Evolutionary conservation across 1,140 invertebrate genomes (phyloP).

Genomic region (Scylla paramamosain): DNA sequence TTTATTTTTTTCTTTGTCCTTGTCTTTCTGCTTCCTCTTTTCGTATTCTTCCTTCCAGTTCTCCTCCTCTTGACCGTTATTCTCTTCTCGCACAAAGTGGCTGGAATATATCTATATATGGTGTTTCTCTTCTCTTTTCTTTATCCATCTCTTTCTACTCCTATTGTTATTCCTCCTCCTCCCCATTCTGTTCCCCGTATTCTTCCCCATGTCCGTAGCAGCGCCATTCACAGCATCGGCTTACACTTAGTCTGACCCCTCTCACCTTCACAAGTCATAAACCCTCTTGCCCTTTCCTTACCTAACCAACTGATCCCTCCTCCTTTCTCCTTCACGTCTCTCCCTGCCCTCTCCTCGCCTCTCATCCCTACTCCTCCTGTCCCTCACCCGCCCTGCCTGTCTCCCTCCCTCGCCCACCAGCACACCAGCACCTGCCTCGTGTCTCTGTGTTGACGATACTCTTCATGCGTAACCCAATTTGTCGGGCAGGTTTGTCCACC

Average conservation of each 20-base stretch:
- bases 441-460: conserved; percentile 33
- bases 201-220: not conserved
- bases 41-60: too few relatives aligned
- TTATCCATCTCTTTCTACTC: too few relatives aligned
- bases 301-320: not conserved
- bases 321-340: conserved; percentile 4
- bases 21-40: too few relatives aligned
- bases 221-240: not conserved
- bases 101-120: too few relatives aligned
- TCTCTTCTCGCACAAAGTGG: too few relatives aligned
- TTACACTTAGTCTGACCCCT: not conserved
- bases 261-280: conserved; percentile 13
- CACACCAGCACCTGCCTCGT: conserved; percentile 41
- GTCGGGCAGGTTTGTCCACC: conserved; percentile 38
- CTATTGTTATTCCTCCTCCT: too few relatives aligned
- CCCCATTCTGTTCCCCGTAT: too few relatives aligned
- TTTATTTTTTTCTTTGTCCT: too few relatives aligned
- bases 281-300: conserved; percentile 17
- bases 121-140: too few relatives aligned
- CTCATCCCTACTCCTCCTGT: not conserved
- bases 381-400: not conserved
- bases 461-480: conserved; percentile 50
- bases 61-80: too few relatives aligned
- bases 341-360: not conserved
- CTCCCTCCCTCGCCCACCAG: not conserved